Conservation (phyloP, 2,113 vertebrate species). For the Dicrurus megarhynchus region DNA sequence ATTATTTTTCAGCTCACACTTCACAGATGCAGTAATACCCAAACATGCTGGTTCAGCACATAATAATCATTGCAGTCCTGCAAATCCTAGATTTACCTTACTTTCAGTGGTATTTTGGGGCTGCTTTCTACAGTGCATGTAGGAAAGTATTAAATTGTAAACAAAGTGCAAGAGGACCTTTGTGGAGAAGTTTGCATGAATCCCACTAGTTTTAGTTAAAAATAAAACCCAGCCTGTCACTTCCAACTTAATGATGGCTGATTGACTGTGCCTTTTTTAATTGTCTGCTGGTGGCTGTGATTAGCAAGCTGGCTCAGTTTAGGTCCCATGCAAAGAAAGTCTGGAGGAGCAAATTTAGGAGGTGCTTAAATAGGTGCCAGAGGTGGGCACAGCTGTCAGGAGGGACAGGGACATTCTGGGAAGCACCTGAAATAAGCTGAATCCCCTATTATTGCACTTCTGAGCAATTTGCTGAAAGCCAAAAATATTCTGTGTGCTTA, state of each 20-base stretch:
- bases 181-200: not conserved
- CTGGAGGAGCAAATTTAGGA: not conserved
- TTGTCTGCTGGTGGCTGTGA: not conserved
- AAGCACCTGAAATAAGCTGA: not conserved
- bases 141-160: not conserved
- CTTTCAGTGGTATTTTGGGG: not conserved
- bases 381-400: not conserved
- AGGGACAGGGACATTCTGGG: not conserved
- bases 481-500: not conserved
- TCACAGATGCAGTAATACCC: not conserved
- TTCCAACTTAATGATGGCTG: not conserved
- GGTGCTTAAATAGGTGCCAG: not conserved
- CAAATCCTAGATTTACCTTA: not conserved
- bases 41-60: not conserved
- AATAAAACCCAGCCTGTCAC: constrained; percentile 15
- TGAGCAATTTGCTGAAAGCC: not conserved
- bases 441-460: not conserved
- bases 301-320: not conserved
- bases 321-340: not conserved
- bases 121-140: not conserved
- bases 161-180: not conserved
- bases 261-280: constrained; percentile 13
- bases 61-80: not conserved
- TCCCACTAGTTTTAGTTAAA: constrained; percentile 10
- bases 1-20: not conserved